Evolutionary conservation across 2,113 vertebrate genomes (phyloP), one percentile per base, ranked within the genome.

Genomic region (Paralichthys olivaceus): DNA sequence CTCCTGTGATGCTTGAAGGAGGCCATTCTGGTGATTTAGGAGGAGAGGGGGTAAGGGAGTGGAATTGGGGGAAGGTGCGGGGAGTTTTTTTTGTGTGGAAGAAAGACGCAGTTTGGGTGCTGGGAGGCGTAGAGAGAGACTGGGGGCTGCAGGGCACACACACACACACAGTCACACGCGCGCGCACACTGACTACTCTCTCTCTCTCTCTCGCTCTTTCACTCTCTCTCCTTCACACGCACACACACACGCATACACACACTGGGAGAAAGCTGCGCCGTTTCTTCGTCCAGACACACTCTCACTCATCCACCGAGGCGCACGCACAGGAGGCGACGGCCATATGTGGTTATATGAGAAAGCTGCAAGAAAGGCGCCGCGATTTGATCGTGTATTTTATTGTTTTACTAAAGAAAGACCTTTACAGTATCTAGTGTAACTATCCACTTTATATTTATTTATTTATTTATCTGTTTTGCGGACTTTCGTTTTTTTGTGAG

Each of bases 31-130:
- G 84, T 84, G 93, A 81, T 90, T 95, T 92, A 90, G 91, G 87
- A 23, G 74, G 89, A 89, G 72, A 23, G 61, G 68, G 73, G 63
- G 54, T 28, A 91, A 81, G 37, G 74, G 90, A 88, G 58, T 29
- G 47, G 4, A 7, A 53, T 19, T 20, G 49, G 51, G 7, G 37
- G 85, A 90, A 72, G 67, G 55, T 60, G 64, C n/a, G 54, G 45
- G 59, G 47, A 1, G 23, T 13, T 2, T 40, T 29, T 29, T 95
- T 95, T 95, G 95, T 95, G 91, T 94, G 94, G 93, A 13, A 40
- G 95, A 94, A 93, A 94, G 93, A 95, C 94, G 93, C 89, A 69
- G 92, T 89, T 90, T 93, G 75, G 90, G 15, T 92, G 90, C 69
- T 86, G 94, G 94, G 94, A 91, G 83, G 93, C 84, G 68, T 86